phyloP scores from a whole-genome alignment of 2,888 invertebrate species.

The Plebejus anna region DNA sequence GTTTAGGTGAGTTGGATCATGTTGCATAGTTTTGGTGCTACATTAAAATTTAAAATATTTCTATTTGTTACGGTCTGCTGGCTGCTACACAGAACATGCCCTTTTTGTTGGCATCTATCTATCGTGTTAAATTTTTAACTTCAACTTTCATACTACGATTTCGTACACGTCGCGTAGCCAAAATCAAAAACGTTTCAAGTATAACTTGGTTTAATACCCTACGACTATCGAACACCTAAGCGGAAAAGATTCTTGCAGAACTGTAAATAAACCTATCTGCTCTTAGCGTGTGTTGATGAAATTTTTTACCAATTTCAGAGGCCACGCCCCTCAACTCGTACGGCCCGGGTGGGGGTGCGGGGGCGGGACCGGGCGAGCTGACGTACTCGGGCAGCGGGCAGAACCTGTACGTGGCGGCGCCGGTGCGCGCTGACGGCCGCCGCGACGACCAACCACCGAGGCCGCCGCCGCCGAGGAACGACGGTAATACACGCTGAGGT shows the following conservation, averaged over 20 bases:
- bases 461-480: slow-evolving; percentile 91
- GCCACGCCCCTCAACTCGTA: slow-evolving; percentile 57
- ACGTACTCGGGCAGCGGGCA: slow-evolving; percentile 88
- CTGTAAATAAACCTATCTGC: background rate
- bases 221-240: too few relatives aligned
- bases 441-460: slow-evolving; percentile 85
- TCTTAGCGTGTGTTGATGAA: background rate
- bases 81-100: too few relatives aligned
- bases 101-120: too few relatives aligned
- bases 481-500: slow-evolving; percentile 76
- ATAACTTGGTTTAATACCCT: too few relatives aligned
- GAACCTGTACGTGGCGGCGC: slow-evolving; percentile 95
- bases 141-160: too few relatives aligned
- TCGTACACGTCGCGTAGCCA: too few relatives aligned
- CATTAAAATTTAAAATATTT: too few relatives aligned
- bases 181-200: too few relatives aligned
- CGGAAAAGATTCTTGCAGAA: background rate
- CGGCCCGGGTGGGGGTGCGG: slow-evolving; percentile 51
- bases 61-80: too few relatives aligned
- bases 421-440: slow-evolving; percentile 81
- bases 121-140: too few relatives aligned
- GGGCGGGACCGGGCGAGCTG: slow-evolving; percentile 51
- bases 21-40: background rate
- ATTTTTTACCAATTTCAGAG: slow-evolving; percentile 46
- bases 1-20: slow-evolving; percentile 61